Evolutionary conservation across 2,113 vertebrate genomes (phyloP).

Genomic region (Clarias magur): DNA sequence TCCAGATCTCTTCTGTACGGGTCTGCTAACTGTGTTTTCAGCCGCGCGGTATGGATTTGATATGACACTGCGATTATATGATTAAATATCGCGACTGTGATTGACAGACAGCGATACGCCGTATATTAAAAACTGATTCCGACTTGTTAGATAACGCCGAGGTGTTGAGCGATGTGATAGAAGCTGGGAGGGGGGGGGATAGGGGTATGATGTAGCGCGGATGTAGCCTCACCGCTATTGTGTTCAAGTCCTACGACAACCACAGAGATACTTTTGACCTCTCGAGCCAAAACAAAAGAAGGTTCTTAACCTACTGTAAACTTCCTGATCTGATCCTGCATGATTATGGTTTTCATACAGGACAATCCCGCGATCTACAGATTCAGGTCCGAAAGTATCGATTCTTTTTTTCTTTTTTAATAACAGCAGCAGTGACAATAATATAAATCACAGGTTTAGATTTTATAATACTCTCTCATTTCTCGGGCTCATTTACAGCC

Average conservation of each 20-base stretch:
- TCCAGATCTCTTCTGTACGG: background rate
- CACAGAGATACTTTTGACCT: too few species aligned
- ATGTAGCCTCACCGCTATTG: background rate
- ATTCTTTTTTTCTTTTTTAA: background rate
- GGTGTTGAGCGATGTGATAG: background rate
- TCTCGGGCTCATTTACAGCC: background rate
- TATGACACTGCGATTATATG: background rate
- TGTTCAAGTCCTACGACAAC: background rate
- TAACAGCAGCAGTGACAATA: background rate
- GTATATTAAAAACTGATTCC: slow-evolving; percentile 6
- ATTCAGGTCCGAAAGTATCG: background rate
- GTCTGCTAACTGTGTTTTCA: background rate
- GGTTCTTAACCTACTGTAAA: background rate
- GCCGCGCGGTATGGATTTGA: background rate
- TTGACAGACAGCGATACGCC: background rate
- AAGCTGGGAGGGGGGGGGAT: background rate
- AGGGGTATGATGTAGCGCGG: too few species aligned
- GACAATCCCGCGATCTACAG: background rate
- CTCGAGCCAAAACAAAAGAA: background rate
- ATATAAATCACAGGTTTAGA: background rate
- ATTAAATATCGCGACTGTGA: background rate
- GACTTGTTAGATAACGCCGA: background rate
- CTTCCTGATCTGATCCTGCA: background rate
- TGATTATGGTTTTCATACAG: background rate
- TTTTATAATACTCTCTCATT: background rate